A percentile compares a stretch with the other conserved stretches of the same genome.
These are phyloP conservation scores for Enteromius mattozi DNA, from an alignment of 2,797 vertebrate species.

Conservation along the genomic window DNA sequence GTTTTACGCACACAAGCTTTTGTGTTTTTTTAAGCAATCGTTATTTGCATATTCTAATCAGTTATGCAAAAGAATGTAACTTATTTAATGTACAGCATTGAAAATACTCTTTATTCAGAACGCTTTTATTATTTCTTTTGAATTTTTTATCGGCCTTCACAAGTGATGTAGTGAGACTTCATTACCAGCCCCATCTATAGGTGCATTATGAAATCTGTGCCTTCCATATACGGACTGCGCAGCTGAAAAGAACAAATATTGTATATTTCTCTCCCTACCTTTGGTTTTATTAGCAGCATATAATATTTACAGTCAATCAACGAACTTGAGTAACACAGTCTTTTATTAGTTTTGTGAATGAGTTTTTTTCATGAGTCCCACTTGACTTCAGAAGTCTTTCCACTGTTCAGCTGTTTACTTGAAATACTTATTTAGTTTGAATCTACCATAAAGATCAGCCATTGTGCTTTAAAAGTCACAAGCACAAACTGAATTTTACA, in stretches of 20 bases:
- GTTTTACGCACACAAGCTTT: conserved; percentile 21
- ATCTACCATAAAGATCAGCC: background rate
- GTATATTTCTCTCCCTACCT: background rate
- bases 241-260: background rate
- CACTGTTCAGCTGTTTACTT: conserved; percentile 33
- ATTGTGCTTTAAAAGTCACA: conserved; percentile 14
- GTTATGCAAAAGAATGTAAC: conserved; percentile 4
- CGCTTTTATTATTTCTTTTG: background rate
- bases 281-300: background rate
- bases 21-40: background rate
- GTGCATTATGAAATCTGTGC: background rate
- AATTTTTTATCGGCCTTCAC: background rate
- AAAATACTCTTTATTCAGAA: background rate
- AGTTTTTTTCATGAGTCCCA: background rate
- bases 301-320: background rate
- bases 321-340: background rate
- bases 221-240: background rate
- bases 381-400: conserved; percentile 24
- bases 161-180: background rate
- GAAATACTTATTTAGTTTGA: conserved; percentile 22
- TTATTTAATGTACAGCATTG: background rate
- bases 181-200: too few relatives aligned
- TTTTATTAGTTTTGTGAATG: background rate
- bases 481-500: conserved; percentile 23
- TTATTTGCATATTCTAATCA: conserved; percentile 7